These are phyloP conservation scores for Premnoplex brunnescens DNA, from an alignment of 2,797 vertebrate species.

Conservation along the genomic window DNA sequence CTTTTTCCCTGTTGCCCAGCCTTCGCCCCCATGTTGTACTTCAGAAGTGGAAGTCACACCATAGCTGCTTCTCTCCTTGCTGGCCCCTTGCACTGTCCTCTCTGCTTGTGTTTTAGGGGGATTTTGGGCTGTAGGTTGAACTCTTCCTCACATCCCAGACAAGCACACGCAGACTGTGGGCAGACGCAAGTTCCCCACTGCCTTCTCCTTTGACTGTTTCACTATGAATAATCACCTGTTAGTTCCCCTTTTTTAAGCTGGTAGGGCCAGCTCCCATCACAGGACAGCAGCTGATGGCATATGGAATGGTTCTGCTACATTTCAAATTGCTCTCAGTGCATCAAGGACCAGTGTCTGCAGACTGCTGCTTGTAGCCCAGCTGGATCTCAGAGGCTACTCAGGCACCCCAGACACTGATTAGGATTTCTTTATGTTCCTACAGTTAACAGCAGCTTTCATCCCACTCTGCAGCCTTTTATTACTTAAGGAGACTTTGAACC, in stretches of 20 bases:
- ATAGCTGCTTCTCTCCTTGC: background rate
- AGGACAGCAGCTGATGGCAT: background rate
- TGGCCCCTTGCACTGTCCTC: background rate
- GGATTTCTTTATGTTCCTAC: background rate
- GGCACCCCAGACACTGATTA: background rate
- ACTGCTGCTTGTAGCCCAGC: background rate
- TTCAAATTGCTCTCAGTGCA: background rate
- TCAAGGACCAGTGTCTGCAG: background rate
- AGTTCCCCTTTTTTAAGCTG: background rate
- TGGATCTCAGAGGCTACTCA: background rate
- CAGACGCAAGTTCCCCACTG: background rate
- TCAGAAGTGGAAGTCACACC: background rate
- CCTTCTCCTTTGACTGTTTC: constrained; percentile 1
- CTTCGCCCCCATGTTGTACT: background rate
- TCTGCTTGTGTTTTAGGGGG: background rate
- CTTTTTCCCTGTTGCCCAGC: background rate
- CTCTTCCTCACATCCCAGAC: background rate
- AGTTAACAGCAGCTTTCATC: background rate
- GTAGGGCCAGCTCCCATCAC: background rate
- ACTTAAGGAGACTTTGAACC: background rate
- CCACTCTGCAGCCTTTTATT: background rate
- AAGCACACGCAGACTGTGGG: background rate
- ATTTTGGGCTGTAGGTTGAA: background rate
- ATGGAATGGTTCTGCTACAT: background rate
- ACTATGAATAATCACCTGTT: background rate